Evolutionary conservation across 2,888 invertebrate genomes (phyloP).

Genomic region (Trissolcus brochymenae): DNA sequence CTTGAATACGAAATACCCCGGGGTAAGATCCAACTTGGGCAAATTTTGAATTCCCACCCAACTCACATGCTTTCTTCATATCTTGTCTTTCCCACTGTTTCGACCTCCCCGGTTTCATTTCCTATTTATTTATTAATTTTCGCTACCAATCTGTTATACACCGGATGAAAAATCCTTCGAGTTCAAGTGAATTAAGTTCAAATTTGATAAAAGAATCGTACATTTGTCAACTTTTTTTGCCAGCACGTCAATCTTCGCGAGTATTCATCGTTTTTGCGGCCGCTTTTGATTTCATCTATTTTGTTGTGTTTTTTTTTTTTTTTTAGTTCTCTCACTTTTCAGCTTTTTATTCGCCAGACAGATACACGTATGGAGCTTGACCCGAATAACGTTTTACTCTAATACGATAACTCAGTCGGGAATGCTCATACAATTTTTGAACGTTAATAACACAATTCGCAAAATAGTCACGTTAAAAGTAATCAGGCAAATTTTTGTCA

Average conservation of each 20-base stretch:
- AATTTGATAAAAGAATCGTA: background rate
- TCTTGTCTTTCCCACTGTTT: constrained; percentile 15
- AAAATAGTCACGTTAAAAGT: constrained; percentile 19
- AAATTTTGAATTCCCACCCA: constrained; percentile 49
- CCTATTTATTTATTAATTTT: background rate
- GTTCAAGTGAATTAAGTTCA: background rate
- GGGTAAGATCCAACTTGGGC: constrained; percentile 62
- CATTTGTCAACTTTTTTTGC: too few species aligned
- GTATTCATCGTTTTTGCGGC: background rate
- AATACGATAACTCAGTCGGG: constrained; percentile 15
- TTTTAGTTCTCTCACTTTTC: constrained; percentile 7
- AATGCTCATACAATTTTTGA: constrained; percentile 7
- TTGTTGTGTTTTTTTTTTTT: constrained; percentile 11
- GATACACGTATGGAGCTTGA: constrained; percentile 24
- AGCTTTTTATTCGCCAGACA: background rate
- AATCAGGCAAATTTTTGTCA: constrained; percentile 6
- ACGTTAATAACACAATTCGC: constrained; percentile 11
- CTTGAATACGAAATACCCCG: constrained; percentile 66
- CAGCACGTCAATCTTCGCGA: too few species aligned
- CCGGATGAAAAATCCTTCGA: background rate
- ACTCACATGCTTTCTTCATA: constrained; percentile 26
- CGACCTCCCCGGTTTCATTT: background rate
- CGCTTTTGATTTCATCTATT: background rate
- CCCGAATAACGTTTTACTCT: constrained; percentile 20
- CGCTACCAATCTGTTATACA: background rate